These are phyloP conservation scores for Criorhina ranunculi DNA, from an alignment of 2,888 invertebrate genomes.

Conservation along the genomic window DNA sequence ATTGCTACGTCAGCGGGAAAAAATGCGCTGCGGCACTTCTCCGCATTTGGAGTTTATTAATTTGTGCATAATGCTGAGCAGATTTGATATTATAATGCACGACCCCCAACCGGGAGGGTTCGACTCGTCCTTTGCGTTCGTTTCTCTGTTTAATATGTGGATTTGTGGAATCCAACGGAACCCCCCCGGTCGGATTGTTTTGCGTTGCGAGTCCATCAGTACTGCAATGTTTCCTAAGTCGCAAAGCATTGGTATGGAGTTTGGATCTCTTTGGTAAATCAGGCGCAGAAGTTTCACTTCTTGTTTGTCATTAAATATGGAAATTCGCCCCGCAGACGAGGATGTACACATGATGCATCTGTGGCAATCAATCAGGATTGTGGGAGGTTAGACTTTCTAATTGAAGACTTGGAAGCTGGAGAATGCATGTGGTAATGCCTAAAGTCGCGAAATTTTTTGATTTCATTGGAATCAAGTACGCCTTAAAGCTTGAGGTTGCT, in stretches of 20 bases:
- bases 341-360: slow-evolving; percentile 28
- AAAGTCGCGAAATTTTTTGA: no score
- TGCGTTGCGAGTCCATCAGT: slow-evolving; percentile 45
- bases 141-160: slow-evolving; percentile 73
- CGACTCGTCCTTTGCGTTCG: slow-evolving; percentile 2
- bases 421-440: neutral
- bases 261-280: slow-evolving; percentile 65
- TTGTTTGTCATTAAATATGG: slow-evolving; percentile 75
- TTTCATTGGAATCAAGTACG: no score
- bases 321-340: slow-evolving; percentile 49
- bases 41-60: slow-evolving; percentile 78
- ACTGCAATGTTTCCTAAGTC: slow-evolving; percentile 56
- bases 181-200: slow-evolving; percentile 54
- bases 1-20: slow-evolving; percentile 78
- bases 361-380: slow-evolving; percentile 8
- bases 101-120: slow-evolving; percentile 56
- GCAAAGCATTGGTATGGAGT: neutral
- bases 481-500: no score
- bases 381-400: slow-evolving; percentile 18
- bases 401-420: neutral
- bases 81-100: slow-evolving; percentile 78
- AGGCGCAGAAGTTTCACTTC: slow-evolving; percentile 75
- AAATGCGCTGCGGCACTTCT: slow-evolving; percentile 77
- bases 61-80: slow-evolving; percentile 78
- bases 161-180: slow-evolving; percentile 63